phyloP scores from a whole-genome alignment of 2,113 vertebrate genomes.

The Macroglossus sobrinus region DNA sequence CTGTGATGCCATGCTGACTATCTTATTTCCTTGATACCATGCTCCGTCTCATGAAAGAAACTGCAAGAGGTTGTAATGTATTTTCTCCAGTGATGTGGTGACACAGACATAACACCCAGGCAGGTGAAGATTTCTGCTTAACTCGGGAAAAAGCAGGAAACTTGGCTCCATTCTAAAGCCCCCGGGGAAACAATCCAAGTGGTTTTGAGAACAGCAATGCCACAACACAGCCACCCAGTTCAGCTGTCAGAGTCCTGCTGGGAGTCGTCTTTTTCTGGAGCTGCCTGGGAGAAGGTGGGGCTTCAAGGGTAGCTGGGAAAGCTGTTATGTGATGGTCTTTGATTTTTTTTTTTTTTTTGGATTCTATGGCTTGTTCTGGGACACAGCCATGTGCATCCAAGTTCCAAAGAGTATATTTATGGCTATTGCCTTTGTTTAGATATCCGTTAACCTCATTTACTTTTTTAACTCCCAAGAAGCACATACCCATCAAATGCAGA shows the following conservation, averaged over 20 bases:
- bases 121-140: constrained; percentile 32
- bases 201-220: background rate
- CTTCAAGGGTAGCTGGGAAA: background rate
- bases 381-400: background rate
- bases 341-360: constrained; percentile 23
- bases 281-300: background rate
- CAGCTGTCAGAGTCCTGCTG: background rate
- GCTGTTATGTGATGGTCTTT: background rate
- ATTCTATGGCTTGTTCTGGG: background rate
- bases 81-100: background rate
- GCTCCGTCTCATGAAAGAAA: background rate
- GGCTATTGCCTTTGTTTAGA: background rate
- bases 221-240: background rate
- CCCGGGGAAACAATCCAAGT: background rate
- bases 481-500: background rate
- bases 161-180: background rate
- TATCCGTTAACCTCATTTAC: background rate
- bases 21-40: background rate
- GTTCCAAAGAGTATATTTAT: background rate
- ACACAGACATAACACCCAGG: background rate
- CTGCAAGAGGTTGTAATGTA: background rate
- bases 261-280: background rate
- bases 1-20: background rate
- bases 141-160: constrained; percentile 5
- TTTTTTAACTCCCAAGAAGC: background rate